phyloP scores from a whole-genome alignment of 2,888 invertebrate species.

The Volucella inflata region DNA sequence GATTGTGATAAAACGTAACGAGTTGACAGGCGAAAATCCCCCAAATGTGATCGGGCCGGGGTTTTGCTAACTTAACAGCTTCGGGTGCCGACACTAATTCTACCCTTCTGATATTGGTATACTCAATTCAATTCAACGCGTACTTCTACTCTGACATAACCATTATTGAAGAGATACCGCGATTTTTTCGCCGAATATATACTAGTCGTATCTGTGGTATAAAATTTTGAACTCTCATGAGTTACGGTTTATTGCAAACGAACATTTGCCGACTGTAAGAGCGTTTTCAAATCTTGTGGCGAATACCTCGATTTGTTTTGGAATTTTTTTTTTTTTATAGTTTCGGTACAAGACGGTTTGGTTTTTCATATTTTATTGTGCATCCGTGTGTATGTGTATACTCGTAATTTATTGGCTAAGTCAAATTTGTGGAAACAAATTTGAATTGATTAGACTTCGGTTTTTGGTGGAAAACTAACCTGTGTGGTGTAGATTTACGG shows the following conservation, averaged over 20 bases:
- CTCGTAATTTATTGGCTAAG: conserved; percentile 4
- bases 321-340: not conserved
- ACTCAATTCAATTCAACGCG: conserved; percentile 7
- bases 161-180: conserved; percentile 58
- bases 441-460: conserved; percentile 28
- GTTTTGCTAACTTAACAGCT: conserved; percentile 44
- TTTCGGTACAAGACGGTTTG: not conserved
- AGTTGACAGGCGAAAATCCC: conserved; percentile 67
- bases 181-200: conserved; percentile 30
- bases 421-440: conserved; percentile 49
- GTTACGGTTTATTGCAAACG: conserved; percentile 59
- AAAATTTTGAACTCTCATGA: conserved; percentile 57
- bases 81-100: conserved; percentile 60
- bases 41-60: conserved; percentile 23
- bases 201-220: conserved; percentile 50
- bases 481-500: not conserved
- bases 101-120: conserved; percentile 24
- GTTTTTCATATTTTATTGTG: not conserved
- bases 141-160: conserved; percentile 13
- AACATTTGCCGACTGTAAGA: conserved; percentile 50
- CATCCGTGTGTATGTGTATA: not conserved
- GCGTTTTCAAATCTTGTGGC: conserved; percentile 18
- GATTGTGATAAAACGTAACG: conserved; percentile 43
- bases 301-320: conserved; percentile 19
- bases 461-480: not conserved